A percentile compares a stretch with the other conserved stretches of the same genome.
Conservation (phyloP, 2,113 vertebrate species). For the Glaucomys volans region DNA sequence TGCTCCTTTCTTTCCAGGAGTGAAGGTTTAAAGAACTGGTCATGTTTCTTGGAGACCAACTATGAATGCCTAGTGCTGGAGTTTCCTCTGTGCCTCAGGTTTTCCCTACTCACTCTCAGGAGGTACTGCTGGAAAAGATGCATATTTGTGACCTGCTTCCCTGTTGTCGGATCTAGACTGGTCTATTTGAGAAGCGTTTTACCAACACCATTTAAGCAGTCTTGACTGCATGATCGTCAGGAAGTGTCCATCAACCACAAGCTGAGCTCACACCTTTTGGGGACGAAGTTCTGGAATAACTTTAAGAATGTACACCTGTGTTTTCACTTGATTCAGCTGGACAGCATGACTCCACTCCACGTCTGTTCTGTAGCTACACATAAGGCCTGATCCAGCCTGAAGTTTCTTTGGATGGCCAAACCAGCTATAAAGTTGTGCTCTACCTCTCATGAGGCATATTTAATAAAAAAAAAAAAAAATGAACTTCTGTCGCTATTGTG, state of each 20-base stretch:
- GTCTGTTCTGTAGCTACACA: not conserved
- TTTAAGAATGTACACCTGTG: no score
- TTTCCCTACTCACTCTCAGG: not conserved
- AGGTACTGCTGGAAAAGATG: not conserved
- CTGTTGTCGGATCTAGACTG: not conserved
- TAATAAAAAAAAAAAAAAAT: not conserved
- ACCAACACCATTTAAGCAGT: not conserved
- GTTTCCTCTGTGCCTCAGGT: not conserved
- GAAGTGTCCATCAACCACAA: not conserved
- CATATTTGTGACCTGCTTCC: not conserved
- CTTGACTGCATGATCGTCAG: not conserved
- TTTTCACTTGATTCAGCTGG: not conserved
- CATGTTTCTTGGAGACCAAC: not conserved
- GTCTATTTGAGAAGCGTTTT: not conserved
- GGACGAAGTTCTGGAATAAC: not conserved
- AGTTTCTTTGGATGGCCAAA: no score
- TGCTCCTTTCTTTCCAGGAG: not conserved
- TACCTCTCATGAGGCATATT: not conserved
- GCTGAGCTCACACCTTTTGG: not conserved
- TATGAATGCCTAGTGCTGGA: no score
- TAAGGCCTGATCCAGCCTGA: not conserved
- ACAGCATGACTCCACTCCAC: accelerated
- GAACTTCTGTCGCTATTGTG: not conserved
- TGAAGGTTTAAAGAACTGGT: not conserved
- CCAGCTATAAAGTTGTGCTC: not conserved